phyloP scores from a whole-genome alignment of 2,113 vertebrate species.

The Eurypyga helias region DNA sequence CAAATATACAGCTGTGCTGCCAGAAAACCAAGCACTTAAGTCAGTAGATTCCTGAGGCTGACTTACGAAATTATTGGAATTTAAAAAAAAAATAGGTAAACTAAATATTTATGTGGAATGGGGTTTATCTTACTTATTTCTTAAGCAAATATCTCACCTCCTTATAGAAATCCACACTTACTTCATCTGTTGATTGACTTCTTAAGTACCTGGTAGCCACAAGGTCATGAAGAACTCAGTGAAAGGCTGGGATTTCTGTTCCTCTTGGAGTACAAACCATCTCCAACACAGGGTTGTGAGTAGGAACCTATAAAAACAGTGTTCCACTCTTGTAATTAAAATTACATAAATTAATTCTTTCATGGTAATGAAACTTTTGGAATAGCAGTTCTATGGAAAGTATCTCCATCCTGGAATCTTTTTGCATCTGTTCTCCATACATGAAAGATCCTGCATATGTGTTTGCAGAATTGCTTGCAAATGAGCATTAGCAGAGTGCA shows the following conservation, averaged over 20 bases:
- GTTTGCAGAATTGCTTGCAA: neutral
- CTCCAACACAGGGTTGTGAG: neutral
- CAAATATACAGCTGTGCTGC: neutral
- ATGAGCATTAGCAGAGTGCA: neutral
- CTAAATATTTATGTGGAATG: neutral
- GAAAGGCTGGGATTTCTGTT: neutral
- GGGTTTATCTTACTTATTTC: neutral
- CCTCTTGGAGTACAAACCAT: neutral
- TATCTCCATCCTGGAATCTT: neutral
- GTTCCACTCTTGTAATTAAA: neutral
- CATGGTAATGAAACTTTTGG: neutral
- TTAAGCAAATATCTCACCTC: neutral
- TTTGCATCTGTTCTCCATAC: neutral
- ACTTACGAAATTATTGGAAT: neutral
- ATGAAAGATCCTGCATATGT: neutral
- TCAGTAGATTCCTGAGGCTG: neutral
- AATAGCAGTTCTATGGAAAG: neutral
- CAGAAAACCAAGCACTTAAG: neutral
- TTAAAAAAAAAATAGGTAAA: neutral
- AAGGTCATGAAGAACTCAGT: neutral
- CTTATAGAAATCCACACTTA: neutral
- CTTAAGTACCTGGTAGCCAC: neutral
- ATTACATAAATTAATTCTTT: neutral
- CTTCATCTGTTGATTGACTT: neutral
- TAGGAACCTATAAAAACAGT: neutral